A percentile compares a stretch with the other conserved stretches of the same genome.
phyloP scores from a whole-genome alignment of 2,113 vertebrate genomes.

The Cephalopholis sonnerati region DNA sequence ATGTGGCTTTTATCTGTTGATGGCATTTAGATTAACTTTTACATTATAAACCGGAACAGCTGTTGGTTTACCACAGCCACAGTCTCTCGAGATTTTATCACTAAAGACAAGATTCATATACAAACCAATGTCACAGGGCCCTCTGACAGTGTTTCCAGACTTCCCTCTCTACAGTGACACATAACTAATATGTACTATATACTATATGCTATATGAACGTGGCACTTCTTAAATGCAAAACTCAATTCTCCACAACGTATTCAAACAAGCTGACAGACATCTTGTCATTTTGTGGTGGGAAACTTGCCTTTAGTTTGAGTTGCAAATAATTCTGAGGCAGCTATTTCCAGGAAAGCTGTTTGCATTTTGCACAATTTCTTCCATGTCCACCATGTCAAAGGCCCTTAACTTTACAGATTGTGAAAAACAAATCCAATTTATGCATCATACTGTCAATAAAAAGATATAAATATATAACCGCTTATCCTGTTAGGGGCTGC shows the following conservation, averaged over 20 bases:
- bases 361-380: too few species aligned
- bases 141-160: background rate
- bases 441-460: too few species aligned
- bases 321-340: background rate
- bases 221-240: background rate
- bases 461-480: too few species aligned
- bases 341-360: background rate
- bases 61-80: background rate
- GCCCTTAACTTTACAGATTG: background rate
- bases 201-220: background rate
- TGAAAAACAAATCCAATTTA: background rate
- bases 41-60: background rate
- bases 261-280: background rate
- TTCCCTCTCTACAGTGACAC: background rate
- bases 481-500: too few species aligned
- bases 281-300: background rate
- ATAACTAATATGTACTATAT: too few species aligned
- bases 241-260: background rate
- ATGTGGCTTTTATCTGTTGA: background rate
- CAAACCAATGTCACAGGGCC: background rate
- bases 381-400: background rate
- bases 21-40: background rate
- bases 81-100: background rate
- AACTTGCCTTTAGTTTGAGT: background rate
- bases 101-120: background rate